Base-by-base conservation (phyloP, 2,113 vertebrate genomes). In the Corvus cornix region DNA sequence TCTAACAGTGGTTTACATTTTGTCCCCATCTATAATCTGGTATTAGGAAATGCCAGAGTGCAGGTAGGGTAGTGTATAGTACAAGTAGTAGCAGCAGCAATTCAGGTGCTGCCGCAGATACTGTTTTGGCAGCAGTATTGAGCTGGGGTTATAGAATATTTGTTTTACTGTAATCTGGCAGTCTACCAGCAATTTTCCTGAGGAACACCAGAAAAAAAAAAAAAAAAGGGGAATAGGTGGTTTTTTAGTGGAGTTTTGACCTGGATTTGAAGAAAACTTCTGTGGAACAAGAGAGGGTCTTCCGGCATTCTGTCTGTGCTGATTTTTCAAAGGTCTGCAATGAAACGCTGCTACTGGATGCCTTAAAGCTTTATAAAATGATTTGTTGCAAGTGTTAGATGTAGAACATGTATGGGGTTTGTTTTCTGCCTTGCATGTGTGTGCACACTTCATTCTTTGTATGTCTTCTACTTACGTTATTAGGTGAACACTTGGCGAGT, bases 401-500 rank as follows among this genome's bases (percentile, higher is more conserved):
- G 16, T 66, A 84, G 73, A 84, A 84, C 39, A 17, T 82, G 46
- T 94, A 82, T 91, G 78, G 55, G 30, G 26, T 84, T 96, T 92
- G 37, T 91, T 91, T 95, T 84, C 69, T 69, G 79, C 92, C 87
- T 84, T 95, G 94, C 95, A 95, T 95, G 93, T 55, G 88, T 74
- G 60, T 89, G 83, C 69, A 72, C 94, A 90, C 91, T 87, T 93
- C 58, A 60, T 89, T 92, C 83, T 90, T 84, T 81, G 68, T 88
- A 77, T 83, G 89, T 89, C 76, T 84, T 91, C 68, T 96, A 91
- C 75, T 96, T 96, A 80, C 52, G 6, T 13, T 91, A 87, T 76
- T 96, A 94, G 94, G 76, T 96, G 95, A 94, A 76, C 92, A 93
- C 94, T 96, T 96, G 94, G 95, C 11, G 1, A 66, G 35, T 94